Evolutionary conservation across 2,888 invertebrate species (phyloP).

Genomic region (Diploptera punctata): DNA sequence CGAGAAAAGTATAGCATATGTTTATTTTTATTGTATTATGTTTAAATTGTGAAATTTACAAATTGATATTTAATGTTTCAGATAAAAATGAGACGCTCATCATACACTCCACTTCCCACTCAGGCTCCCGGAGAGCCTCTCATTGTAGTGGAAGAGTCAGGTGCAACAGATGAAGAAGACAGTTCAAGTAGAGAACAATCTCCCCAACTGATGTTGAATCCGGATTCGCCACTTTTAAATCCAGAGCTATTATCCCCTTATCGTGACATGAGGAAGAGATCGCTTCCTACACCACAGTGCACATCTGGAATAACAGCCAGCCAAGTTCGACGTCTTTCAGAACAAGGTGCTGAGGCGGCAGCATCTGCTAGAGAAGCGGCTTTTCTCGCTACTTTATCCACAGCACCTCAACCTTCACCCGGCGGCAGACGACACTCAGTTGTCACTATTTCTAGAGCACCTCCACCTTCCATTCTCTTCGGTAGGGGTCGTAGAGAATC

Average conservation of each 20-base stretch:
- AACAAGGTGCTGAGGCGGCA: slow-evolving; percentile 78
- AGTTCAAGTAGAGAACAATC: slow-evolving; percentile 48
- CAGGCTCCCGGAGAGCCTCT: slow-evolving; percentile 68
- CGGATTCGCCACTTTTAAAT: slow-evolving; percentile 76
- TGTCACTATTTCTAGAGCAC: slow-evolving; percentile 84
- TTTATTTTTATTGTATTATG: no score
- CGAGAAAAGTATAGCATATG: no score
- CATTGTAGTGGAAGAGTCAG: slow-evolving; percentile 83
- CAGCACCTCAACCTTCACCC: slow-evolving; percentile 72
- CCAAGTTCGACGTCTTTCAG: slow-evolving; percentile 73
- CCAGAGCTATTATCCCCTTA: slow-evolving; percentile 79
- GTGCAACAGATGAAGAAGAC: slow-evolving; percentile 68
- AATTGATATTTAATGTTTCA: no score
- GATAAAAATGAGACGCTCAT: slow-evolving; percentile 68
- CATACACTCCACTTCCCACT: slow-evolving; percentile 65
- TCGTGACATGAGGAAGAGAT: slow-evolving; percentile 79
- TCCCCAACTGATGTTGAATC: slow-evolving; percentile 55
- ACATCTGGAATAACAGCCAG: slow-evolving; percentile 82
- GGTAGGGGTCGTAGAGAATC: slow-evolving; percentile 82
- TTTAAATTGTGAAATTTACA: no score
- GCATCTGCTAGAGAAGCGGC: slow-evolving; percentile 77
- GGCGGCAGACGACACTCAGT: slow-evolving; percentile 86
- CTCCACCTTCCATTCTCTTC: slow-evolving; percentile 68
- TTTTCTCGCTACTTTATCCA: slow-evolving; percentile 81
- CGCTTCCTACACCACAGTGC: slow-evolving; percentile 83